Evolutionary conservation across 2,888 invertebrate genomes (phyloP).

Genomic region (Lasioglossum villosulum): DNA sequence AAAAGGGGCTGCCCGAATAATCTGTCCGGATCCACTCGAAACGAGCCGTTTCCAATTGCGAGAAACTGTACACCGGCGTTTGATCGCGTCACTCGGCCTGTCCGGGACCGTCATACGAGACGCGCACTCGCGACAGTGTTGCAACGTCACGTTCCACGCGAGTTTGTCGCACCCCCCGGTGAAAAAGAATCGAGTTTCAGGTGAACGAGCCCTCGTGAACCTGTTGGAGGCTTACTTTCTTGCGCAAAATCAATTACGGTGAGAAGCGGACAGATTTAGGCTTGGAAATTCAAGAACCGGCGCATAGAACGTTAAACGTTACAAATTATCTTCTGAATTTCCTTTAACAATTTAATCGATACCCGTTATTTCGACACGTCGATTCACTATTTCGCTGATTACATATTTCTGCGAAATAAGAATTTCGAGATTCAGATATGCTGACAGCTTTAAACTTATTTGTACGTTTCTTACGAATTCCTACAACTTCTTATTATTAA

Average conservation of each 20-base stretch:
- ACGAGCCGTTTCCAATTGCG: slow-evolving; percentile 66
- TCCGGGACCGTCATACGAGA: slow-evolving; percentile 60
- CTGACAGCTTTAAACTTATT: neutral
- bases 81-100: slow-evolving; percentile 36
- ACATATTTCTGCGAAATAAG: too few relatives aligned
- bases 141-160: slow-evolving; percentile 32
- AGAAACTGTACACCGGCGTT: slow-evolving; percentile 68
- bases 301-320: neutral
- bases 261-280: neutral
- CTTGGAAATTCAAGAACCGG: neutral
- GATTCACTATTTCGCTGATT: neutral
- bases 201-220: neutral
- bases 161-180: neutral
- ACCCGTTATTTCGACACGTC: neutral
- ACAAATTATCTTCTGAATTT: neutral
- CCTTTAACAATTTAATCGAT: neutral
- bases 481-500: neutral
- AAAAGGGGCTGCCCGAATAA: slow-evolving; percentile 53
- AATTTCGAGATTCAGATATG: neutral
- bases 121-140: slow-evolving; percentile 57
- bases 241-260: neutral
- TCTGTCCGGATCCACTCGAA: slow-evolving; percentile 55
- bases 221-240: slow-evolving; percentile 17
- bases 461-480: neutral
- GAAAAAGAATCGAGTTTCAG: slow-evolving; percentile 32